Percentiles rank a stretch among this genome's conserved stretches.
These are phyloP conservation scores for Limenitis camilla DNA, from an alignment of 2,888 invertebrate genomes.

Conservation along the genomic window DNA sequence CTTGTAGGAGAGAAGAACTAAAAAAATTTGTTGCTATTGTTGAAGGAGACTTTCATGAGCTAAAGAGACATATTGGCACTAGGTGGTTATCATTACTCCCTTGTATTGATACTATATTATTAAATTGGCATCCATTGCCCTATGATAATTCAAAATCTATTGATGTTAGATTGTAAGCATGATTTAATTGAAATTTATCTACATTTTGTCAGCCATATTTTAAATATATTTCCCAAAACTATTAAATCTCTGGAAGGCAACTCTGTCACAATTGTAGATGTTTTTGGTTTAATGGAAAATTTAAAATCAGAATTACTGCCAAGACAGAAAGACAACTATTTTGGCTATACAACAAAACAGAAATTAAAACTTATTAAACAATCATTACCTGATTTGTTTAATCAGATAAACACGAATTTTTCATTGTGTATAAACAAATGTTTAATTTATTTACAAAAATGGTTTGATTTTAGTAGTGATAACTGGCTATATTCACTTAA, in stretches of 20 bases:
- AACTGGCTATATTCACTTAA: too few relatives aligned
- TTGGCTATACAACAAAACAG: not conserved
- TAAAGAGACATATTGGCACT: too few relatives aligned
- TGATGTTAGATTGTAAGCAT: not conserved
- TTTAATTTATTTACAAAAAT: too few relatives aligned
- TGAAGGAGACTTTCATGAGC: not conserved
- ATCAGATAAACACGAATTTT: too few relatives aligned
- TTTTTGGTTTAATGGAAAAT: slow-evolving; percentile 20
- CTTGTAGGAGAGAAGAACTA: not conserved
- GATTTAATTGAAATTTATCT: slow-evolving; percentile 1
- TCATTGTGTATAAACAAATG: too few relatives aligned
- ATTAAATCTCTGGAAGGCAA: slow-evolving; percentile 2
- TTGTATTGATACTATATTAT: not conserved
- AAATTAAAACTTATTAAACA: not conserved
- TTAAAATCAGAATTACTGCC: slow-evolving; percentile 18
- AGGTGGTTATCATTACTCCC: not conserved
- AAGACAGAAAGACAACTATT: not conserved
- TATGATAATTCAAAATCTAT: slow-evolving; percentile 2
- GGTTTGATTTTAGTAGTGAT: too few relatives aligned
- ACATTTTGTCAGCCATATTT: not conserved
- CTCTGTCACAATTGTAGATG: slow-evolving; percentile 18
- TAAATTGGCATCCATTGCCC: not conserved
- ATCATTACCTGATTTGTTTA: not conserved
- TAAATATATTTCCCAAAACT: slow-evolving; percentile 2
- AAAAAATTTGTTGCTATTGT: slow-evolving; percentile 8